Evolutionary conservation across 2,113 vertebrate species (phyloP), one percentile per base, ranked within the genome.

Genomic region (Gymnarchus niloticus): DNA sequence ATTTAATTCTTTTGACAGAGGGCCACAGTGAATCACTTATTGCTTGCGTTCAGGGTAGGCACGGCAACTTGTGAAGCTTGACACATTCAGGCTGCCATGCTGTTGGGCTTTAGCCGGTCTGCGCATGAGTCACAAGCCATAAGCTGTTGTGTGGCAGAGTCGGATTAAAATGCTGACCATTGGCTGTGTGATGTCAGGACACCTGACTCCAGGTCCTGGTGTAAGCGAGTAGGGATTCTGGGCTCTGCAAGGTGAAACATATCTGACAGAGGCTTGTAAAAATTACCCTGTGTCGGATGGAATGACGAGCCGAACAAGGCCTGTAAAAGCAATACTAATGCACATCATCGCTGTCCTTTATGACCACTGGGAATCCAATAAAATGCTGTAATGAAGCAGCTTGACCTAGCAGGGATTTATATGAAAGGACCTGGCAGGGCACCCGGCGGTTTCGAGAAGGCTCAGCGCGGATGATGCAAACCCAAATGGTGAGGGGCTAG

Each of bases 331-430:
- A 54, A 9, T 51, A 6, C 80, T 82, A 54, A 82, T 33, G 48
- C 51, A 82, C 76, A 78, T 48, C 76, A 73, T 46, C 2, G 23
- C 76, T 3, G 25, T 82, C 80, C 48, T 56, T 56, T 82, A 52
- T 82, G 49, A 82, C 25, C 49, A 25, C 49, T 7, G 25, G 25
- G n/a, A 28, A 28, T 82, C 23, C 80, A n/a, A 82, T 82, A 82
- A 82, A 82, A 82, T 6, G 51, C 25, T 51, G 51, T 82, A 33
- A 82, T 82, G 80, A 54, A 82, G 25, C 51, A 82, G 80, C 80
- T 78, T 78, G 76, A 78, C 76, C 80, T 82, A 12, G 6, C 51
- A 6, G 51, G 80, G 48, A 82, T 54, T 82, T 33, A 54, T 54
- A 51, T 37, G 80, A 82, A 33, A 54, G 51, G 80, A 54, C 6